Base-by-base conservation (phyloP, 2,888 invertebrate genomes). In the Incurvaria masculella region DNA sequence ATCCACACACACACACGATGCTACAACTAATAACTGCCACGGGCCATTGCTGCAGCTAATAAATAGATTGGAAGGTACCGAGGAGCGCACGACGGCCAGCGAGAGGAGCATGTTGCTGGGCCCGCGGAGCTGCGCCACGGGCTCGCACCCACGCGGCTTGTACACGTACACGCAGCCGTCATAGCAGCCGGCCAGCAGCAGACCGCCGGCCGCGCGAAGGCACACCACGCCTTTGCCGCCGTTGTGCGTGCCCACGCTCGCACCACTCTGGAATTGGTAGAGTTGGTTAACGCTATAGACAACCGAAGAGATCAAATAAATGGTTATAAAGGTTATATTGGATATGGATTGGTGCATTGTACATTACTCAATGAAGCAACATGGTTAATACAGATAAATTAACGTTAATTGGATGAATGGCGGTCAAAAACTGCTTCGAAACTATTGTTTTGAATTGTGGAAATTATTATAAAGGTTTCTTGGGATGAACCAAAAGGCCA, bases 91-190 rank as follows among this genome's bases (percentile, higher is more conserved):
- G 46, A 90, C 72, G 57, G 86, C 86, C 60, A 90, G 80, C 2
- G 88, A 86, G 19, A 89, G 69, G 57, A 91, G 72, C 81, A 88
- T 84, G 55, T 86, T 86, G 33, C 86, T 83, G 20, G 88, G 86
- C 42, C 89, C 89, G 16, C 82, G 72, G 56, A 89, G 81, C 53
- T 81, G 82, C 26, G 85, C 85, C 49, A 86, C 60, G 55, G 84
- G 81, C 11, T 81, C 69, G 2, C 68, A 64, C 53, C 79, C 72
- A 4, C 69, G 68, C 54, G 81, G 80, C 53, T 84, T 75, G 66
- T 85, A 86, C 50, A 89, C 81, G 65, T 89, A 90, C 57, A 91
- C 84, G 62, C 83, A 85, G 51, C 90, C 90, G 69, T 89, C 88
- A 64, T 89, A 88, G 69, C 89, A 90, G 54, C 89, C 89, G 41